These are phyloP conservation scores for Hirundichthys speculiger DNA, from an alignment of 2,113 vertebrate genomes.

Conservation along the genomic window DNA sequence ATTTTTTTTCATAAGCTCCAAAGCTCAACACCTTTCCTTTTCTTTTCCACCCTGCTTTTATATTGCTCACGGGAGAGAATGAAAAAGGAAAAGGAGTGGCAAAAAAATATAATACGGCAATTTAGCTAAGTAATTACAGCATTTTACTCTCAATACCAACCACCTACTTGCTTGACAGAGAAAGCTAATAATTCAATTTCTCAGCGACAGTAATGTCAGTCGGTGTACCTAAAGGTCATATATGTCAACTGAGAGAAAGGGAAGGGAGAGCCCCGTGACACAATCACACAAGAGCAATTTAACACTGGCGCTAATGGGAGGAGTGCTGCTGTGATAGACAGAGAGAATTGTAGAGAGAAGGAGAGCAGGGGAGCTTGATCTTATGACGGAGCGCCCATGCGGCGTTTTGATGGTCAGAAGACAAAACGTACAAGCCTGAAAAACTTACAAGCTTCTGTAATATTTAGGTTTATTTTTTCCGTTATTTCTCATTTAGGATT, in stretches of 20 bases:
- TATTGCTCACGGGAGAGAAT: conserved; percentile 58
- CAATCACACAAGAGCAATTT: conserved; percentile 79
- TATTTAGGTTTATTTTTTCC: background rate
- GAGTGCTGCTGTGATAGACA: conserved; percentile 69
- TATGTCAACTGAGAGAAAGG: conserved; percentile 78
- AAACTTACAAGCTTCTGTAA: background rate
- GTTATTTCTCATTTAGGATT: too few relatives aligned
- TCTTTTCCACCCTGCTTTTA: conserved; percentile 48
- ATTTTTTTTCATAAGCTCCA: conserved; percentile 60
- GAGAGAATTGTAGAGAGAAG: conserved; percentile 47
- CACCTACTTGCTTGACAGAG: conserved; percentile 75
- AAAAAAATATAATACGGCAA: conserved; percentile 83
- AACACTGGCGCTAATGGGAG: conserved; percentile 78
- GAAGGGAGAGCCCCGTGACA: conserved; percentile 72
- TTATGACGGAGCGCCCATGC: conserved; percentile 28
- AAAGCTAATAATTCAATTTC: conserved; percentile 87
- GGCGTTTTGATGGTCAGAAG: conserved; percentile 42
- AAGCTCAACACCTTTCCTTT: conserved; percentile 55
- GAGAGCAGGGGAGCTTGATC: conserved; percentile 49
- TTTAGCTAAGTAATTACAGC: conserved; percentile 86
- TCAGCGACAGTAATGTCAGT: conserved; percentile 84
- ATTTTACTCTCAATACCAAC: conserved; percentile 79
- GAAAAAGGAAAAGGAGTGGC: conserved; percentile 69
- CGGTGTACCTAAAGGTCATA: conserved; percentile 86
- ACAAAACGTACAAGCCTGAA: conserved; percentile 2